phyloP scores from a whole-genome alignment of 2,113 vertebrate species.

The Scomber colias region DNA sequence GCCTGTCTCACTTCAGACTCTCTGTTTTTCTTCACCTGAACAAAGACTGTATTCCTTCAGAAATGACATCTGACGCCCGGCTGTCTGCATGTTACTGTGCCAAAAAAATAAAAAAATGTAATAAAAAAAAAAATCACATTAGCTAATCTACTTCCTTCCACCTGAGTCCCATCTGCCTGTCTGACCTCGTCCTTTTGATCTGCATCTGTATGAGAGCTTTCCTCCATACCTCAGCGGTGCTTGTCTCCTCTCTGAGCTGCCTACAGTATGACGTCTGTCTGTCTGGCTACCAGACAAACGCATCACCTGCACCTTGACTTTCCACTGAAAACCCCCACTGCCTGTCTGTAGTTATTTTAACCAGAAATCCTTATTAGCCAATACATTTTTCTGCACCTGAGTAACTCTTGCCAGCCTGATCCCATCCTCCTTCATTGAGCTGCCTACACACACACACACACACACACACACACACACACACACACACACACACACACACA shows the following conservation, averaged over 20 bases:
- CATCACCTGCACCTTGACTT: slow-evolving; percentile 16
- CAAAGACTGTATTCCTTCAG: slow-evolving; percentile 18
- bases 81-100: slow-evolving; percentile 9
- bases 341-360: slow-evolving; percentile 39
- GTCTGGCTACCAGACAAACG: slow-evolving; percentile 9
- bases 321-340: neutral
- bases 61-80: slow-evolving; percentile 31
- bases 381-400: slow-evolving; percentile 42
- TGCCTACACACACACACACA: neutral
- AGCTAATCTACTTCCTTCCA: slow-evolving; percentile 34
- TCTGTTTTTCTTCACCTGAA: neutral
- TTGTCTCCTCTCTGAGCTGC: slow-evolving; percentile 28
- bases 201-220: slow-evolving; percentile 3
- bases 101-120: neutral
- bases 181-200: slow-evolving; percentile 50
- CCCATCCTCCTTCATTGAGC: slow-evolving; percentile 23
- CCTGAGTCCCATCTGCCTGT: slow-evolving; percentile 18
- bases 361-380: slow-evolving; percentile 20
- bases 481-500: no score
- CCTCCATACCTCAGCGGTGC: neutral
- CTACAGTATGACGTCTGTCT: slow-evolving; percentile 21
- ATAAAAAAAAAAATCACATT: slow-evolving; percentile 2
- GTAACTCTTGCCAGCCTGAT: slow-evolving; percentile 30
- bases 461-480: no score
- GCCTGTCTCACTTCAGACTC: neutral